A percentile compares a stretch with the other conserved stretches of the same genome.
phyloP scores from a whole-genome alignment of 2,888 invertebrate genomes.

The Argyra leucocephala region DNA sequence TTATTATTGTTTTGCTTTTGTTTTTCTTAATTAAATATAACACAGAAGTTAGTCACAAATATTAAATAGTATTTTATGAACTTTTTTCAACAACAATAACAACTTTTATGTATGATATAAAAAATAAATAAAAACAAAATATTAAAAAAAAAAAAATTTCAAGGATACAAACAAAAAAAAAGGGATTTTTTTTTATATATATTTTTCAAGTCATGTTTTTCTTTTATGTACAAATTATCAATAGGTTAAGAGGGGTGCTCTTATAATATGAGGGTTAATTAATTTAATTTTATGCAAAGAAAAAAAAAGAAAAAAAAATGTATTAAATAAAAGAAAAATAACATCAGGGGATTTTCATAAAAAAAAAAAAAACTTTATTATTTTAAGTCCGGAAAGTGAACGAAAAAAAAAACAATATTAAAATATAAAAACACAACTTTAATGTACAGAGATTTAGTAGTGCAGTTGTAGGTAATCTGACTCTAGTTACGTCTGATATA shows the following conservation, averaged over 20 bases:
- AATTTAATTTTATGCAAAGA: not conserved
- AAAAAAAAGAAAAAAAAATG: not conserved
- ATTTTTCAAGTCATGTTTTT: not conserved
- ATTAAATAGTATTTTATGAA: not conserved
- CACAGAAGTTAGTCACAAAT: not conserved
- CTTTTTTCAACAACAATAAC: not conserved
- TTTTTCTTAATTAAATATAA: too few relatives aligned
- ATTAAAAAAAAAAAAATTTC: too few relatives aligned
- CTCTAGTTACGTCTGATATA: too few relatives aligned
- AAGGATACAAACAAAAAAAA: not conserved
- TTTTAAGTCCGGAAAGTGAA: not conserved
- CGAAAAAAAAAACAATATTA: not conserved
- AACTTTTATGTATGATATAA: not conserved
- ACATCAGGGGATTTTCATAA: too few relatives aligned
- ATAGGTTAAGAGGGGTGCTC: slow-evolving; percentile 3
- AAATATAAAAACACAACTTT: not conserved
- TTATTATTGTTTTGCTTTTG: too few relatives aligned
- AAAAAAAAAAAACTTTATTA: too few relatives aligned
- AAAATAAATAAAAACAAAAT: too few relatives aligned
- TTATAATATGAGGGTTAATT: slow-evolving; percentile 1
- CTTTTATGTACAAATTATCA: not conserved
- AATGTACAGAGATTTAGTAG: not conserved
- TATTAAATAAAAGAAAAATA: too few relatives aligned
- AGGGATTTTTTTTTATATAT: not conserved
- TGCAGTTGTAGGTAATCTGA: too few relatives aligned